Evolutionary conservation across 1,140 invertebrate species (phyloP).

Genomic region (Octopus bimaculoides): DNA sequence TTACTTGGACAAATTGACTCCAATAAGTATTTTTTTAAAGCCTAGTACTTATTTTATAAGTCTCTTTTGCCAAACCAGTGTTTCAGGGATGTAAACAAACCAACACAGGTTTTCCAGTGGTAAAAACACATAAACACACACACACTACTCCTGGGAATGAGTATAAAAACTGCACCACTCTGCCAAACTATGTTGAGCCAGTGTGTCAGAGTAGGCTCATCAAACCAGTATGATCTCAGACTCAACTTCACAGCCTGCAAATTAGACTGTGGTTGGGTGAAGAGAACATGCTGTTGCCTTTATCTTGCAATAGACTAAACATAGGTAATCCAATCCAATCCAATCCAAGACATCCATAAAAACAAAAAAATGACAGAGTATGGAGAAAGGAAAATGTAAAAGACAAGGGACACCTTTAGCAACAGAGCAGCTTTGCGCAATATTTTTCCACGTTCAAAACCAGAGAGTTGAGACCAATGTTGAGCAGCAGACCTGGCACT

Average conservation of each 20-base stretch:
- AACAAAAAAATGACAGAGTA: too few species aligned
- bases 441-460: constrained; percentile 49
- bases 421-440: constrained; percentile 47
- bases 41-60: too few species aligned
- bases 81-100: too few species aligned
- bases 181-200: too few species aligned
- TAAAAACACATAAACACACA: too few species aligned
- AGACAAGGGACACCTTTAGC: constrained; percentile 40
- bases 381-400: too few species aligned
- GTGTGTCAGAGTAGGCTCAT: background rate
- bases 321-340: constrained; percentile 11
- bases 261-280: background rate
- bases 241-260: background rate
- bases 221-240: background rate
- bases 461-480: constrained; percentile 46
- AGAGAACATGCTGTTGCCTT: background rate
- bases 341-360: background rate
- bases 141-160: too few species aligned
- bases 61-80: too few species aligned
- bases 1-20: too few species aligned
- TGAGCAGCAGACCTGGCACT: constrained; percentile 38
- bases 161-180: too few species aligned
- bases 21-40: too few species aligned
- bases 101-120: too few species aligned
- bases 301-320: background rate